Base-by-base conservation (phyloP, 1,140 invertebrate species). In the Melipona quadrifasciata region DNA sequence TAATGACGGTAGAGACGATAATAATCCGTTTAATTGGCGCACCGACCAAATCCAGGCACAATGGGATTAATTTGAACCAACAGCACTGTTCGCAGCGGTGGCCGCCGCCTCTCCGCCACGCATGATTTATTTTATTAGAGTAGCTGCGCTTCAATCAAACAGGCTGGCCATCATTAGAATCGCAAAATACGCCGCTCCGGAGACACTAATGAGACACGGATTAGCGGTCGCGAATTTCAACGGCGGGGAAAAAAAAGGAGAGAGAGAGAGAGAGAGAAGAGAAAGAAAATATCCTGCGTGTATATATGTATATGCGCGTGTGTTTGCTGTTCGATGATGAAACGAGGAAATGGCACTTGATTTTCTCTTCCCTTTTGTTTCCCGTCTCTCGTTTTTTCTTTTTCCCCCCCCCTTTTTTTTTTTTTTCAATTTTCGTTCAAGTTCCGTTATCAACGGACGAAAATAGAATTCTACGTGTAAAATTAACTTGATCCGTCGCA, bases 81-180 rank as follows among this genome's bases (percentile, higher is more conserved):
- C 89, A 89, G 89, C 86, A 82, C 83, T 90, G 89, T 87, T 90
- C 86, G 84, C 88, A 82, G 71, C 86, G 67, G 71, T 82, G 75
- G 79, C 86, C 71, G 73, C 39, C 65, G 74, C 65, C 87, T 79
- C 87, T 82, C 77, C 83, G 84, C 82, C 88, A 65, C 89, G 89
- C 86, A 90, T 90, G 89, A 90, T 90, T 90, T 90, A 90, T 90
- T 90, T 90, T 90, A 90, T 90, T 90, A 90, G 89, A 90, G 88
- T 89, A 86, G 80, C 84, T 86, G 88, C 88, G 89, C 84, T 90
- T 90, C 86, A 87, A 82, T 83, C 89, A 86, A 82, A 90, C 89
- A 90, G 80, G 86, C 89, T 73, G 84, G 88, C 88, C 89, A 79
- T 90, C 89, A 90, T 90, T 90, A 90, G 89, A 90, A 87, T 86